Evolutionary conservation across 2,888 invertebrate species (phyloP), one percentile per base, ranked within the genome.

Genomic region (Hydraecia micacea): DNA sequence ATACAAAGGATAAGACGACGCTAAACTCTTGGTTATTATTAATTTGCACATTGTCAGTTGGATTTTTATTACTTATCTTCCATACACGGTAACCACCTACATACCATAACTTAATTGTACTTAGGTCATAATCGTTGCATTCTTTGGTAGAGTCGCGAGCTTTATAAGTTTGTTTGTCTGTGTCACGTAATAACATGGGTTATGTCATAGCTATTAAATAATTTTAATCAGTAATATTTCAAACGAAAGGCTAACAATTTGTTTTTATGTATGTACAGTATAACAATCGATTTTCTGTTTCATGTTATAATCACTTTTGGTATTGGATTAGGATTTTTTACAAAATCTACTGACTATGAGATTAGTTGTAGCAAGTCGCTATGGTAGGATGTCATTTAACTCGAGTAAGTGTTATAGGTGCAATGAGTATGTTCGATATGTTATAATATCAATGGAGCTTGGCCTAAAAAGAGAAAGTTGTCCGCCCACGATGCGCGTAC

Each of bases 381-480:
- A 21, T n/a, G 9, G 0, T 49, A 32, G 18, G 7, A 52, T 18
- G 32, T 39, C 1, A 49, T 65, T 21, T 39, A 36, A 21, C 11
- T 36, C 18, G 4, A 49, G 9, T 71, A 58, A 25, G 8, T 58
- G 9, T 25, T 49, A 32, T n/a, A 55, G 7, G 25, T 42, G 65
- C 52, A 72, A 67, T 21, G 32, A 63, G 73, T 71, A 63, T 71
- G n/a, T 60, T 66, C 58, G 52, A 74, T 86, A 73, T 65, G 63
- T 52, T 81, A 72, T 63, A 77, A 84, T 86, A 86, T 84, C 75
- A 75, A 81, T 86, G 76, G 90, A 88, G 87, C 86, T 89, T 88
- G 88, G 85, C 87, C 83, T 82, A 84, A 90, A 92, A 94, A 95
- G 95, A 94, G 96, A 96, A 96, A 96, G 96, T 95, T 92, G 94